Percentiles rank a stretch among this genome's conserved stretches.
Conservation (phyloP, 2,797 vertebrate genomes). For the Sciurus vulgaris region DNA sequence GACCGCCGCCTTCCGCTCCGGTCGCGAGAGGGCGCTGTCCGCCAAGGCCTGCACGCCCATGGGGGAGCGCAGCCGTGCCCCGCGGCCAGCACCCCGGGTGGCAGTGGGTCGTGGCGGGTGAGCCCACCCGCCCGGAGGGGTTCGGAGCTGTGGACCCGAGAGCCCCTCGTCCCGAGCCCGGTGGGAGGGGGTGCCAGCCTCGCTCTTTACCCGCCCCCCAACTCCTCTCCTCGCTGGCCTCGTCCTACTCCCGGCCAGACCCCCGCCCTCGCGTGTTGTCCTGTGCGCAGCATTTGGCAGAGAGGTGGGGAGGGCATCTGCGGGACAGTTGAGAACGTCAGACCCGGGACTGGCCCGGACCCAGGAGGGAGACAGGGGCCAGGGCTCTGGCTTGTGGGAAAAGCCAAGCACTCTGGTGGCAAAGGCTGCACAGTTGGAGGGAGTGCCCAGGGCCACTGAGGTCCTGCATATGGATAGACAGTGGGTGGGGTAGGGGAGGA, state of each 20-base stretch:
- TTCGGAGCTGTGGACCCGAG: not conserved
- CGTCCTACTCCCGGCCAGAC: not conserved
- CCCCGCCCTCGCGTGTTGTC: not conserved
- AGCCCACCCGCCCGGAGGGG: not conserved
- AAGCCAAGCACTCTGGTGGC: not conserved
- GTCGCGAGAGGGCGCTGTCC: slow-evolving; percentile 94
- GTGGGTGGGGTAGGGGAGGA: not conserved
- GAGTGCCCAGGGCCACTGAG: not conserved
- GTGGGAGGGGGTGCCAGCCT: not conserved
- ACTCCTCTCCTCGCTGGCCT: not conserved
- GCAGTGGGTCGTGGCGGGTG: not conserved
- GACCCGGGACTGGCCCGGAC: slow-evolving; percentile 67
- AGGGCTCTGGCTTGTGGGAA: not conserved
- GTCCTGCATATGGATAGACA: slow-evolving; percentile 73
- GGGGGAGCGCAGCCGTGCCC: slow-evolving; percentile 87
- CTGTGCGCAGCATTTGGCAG: not conserved
- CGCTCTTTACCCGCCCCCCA: not conserved
- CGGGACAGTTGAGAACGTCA: slow-evolving; percentile 72
- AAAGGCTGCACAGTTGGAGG: not conserved
- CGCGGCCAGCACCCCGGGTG: not conserved
- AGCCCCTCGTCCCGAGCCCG: not conserved
- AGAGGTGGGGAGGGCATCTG: slow-evolving; percentile 2
- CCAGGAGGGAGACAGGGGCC: slow-evolving; percentile 78
- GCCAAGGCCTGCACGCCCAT: slow-evolving; percentile 95
- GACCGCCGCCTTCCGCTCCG: slow-evolving; percentile 90